Evolutionary conservation across 2,797 vertebrate genomes (phyloP).

Genomic region (Argyrosomus regius): DNA sequence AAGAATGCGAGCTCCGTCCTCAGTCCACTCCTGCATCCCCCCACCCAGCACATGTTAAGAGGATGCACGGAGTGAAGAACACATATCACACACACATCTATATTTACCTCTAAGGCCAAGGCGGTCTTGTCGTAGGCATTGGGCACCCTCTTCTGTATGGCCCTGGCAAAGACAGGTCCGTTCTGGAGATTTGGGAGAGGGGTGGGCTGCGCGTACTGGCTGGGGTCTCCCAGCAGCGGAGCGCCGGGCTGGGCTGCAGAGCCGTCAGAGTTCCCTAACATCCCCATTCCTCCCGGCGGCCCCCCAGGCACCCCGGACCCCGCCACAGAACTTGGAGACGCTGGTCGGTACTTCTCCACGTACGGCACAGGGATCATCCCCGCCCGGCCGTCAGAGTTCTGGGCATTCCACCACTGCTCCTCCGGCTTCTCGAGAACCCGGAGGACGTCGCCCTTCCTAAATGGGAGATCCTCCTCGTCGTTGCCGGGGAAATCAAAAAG

Average conservation of each 20-base stretch:
- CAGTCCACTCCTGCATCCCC: not conserved
- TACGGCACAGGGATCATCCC: constrained; percentile 99
- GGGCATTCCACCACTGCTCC: constrained; percentile 99
- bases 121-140: constrained; percentile 99
- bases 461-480: constrained; percentile 98
- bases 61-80: not conserved
- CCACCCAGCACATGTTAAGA: not conserved
- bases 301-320: constrained; percentile 83
- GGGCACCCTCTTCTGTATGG: constrained; percentile 99
- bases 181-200: constrained; percentile 99
- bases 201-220: constrained; percentile 98
- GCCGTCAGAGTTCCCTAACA: constrained; percentile 91
- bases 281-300: constrained; percentile 46
- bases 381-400: constrained; percentile 93
- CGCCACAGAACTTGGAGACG: constrained; percentile 89
- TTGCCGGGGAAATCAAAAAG: constrained; percentile 99
- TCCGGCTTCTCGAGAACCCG: constrained; percentile 97
- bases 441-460: constrained; percentile 96
- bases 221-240: constrained; percentile 93
- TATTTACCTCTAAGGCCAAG: constrained; percentile 98
- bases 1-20: constrained; percentile 2
- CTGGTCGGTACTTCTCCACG: constrained; percentile 96
- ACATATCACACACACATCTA: constrained; percentile 2
- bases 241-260: constrained; percentile 83
- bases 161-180: constrained; percentile 97